These are phyloP conservation scores for Eclectus roratus DNA, from an alignment of 2,113 vertebrate genomes.

Conservation along the genomic window DNA sequence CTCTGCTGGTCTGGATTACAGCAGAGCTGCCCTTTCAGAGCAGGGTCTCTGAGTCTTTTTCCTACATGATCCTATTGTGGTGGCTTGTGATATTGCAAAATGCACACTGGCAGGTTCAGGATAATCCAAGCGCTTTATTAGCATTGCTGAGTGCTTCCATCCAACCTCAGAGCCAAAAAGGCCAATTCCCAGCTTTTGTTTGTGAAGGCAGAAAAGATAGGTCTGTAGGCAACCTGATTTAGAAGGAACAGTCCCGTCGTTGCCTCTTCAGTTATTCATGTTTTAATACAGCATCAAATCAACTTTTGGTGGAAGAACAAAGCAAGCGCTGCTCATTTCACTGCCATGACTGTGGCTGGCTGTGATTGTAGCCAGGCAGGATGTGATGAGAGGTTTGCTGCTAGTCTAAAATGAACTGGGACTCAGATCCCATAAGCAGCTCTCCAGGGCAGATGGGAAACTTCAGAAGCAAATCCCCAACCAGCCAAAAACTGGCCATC, in stretches of 20 bases:
- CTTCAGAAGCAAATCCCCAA: background rate
- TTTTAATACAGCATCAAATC: background rate
- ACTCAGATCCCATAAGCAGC: background rate
- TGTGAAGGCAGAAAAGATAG: background rate
- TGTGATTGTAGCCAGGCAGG: background rate
- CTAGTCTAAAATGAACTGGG: background rate
- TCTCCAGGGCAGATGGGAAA: background rate
- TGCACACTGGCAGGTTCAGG: background rate
- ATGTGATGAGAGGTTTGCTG: background rate
- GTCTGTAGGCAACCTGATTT: background rate
- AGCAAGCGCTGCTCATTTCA: background rate
- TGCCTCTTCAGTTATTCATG: background rate
- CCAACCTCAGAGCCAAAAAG: background rate
- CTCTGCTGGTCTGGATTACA: background rate
- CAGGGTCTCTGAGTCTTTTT: background rate
- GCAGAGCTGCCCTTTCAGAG: background rate
- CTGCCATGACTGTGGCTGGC: background rate
- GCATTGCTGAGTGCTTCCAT: background rate
- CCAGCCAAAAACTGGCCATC: background rate
- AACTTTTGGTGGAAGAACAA: background rate
- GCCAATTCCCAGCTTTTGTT: background rate
- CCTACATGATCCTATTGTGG: background rate
- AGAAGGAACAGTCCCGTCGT: background rate
- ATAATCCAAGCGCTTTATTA: background rate
- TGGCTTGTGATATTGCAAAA: background rate